Conservation (phyloP, 1,140 invertebrate species). For the Phymorhynchus buccinoides region DNA sequence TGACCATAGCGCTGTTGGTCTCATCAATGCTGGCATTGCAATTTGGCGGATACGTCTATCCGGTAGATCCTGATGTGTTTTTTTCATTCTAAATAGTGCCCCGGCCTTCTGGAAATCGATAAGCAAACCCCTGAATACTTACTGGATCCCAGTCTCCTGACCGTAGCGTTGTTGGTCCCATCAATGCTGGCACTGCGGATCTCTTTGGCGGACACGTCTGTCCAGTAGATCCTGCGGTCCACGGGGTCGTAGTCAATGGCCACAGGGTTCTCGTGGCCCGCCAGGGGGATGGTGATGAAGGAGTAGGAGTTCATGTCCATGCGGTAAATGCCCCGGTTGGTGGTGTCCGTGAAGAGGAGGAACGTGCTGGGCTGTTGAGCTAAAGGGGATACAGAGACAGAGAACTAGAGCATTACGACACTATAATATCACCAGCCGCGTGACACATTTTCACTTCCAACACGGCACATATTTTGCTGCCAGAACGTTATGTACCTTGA, state of each 20-base stretch:
- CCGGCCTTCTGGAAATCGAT: neutral
- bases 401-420: too few relatives aligned
- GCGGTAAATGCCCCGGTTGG: conserved; percentile 50
- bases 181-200: conserved; percentile 85
- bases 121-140: too few relatives aligned
- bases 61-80: too few relatives aligned
- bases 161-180: conserved; percentile 73
- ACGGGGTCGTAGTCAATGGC: conserved; percentile 93
- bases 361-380: conserved; percentile 85
- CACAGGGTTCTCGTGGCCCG: conserved; percentile 76
- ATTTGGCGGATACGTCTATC: too few relatives aligned
- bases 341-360: conserved; percentile 57
- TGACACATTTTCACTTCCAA: too few relatives aligned
- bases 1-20: too few relatives aligned
- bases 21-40: too few relatives aligned
- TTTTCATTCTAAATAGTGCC: too few relatives aligned
- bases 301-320: conserved; percentile 57
- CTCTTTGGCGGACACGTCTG: conserved; percentile 85
- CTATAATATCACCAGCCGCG: too few relatives aligned
- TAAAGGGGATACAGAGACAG: conserved; percentile 76
- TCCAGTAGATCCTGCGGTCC: conserved; percentile 88
- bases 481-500: too few relatives aligned
- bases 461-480: too few relatives aligned
- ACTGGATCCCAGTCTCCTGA: conserved; percentile 46
- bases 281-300: conserved; percentile 55